Evolutionary conservation across 2,888 invertebrate genomes (phyloP).

Genomic region (Alviniconcha strummeri): DNA sequence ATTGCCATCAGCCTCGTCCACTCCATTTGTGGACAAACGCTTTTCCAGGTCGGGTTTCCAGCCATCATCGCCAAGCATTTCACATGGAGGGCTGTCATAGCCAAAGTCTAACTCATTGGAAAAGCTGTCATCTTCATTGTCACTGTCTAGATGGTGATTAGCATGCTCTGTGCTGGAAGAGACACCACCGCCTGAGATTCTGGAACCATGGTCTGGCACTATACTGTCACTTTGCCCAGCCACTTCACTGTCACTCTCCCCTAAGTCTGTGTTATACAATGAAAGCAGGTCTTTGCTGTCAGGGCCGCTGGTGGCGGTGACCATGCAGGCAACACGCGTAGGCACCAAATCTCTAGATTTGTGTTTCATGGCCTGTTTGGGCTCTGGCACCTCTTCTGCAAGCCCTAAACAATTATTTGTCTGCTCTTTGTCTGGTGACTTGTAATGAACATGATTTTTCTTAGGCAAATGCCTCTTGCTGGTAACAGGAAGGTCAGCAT

Average conservation of each 20-base stretch:
- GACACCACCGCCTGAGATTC: neutral
- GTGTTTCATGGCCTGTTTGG: no score
- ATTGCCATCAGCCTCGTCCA: constrained; percentile 46
- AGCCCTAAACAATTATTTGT: no score
- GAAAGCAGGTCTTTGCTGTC: neutral
- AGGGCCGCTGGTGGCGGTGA: neutral
- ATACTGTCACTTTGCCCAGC: neutral
- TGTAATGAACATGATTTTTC: constrained; percentile 10
- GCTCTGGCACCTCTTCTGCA: no score
- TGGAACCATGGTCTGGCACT: neutral
- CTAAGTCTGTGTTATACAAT: neutral
- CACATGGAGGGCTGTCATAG: constrained; percentile 34
- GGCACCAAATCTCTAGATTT: no score
- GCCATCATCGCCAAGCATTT: constrained; percentile 24
- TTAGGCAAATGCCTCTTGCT: neutral
- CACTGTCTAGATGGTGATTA: neutral
- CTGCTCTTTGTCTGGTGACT: neutral
- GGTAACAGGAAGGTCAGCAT: neutral
- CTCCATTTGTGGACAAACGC: constrained; percentile 27
- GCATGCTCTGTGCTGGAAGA: no score
- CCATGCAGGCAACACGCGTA: no score
- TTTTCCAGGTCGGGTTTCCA: constrained; percentile 25
- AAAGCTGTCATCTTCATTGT: constrained; percentile 25
- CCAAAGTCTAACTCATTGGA: constrained; percentile 30
- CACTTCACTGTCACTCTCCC: neutral